Base-by-base conservation (phyloP, 2,888 invertebrate species). In the Athetis lepigone region DNA sequence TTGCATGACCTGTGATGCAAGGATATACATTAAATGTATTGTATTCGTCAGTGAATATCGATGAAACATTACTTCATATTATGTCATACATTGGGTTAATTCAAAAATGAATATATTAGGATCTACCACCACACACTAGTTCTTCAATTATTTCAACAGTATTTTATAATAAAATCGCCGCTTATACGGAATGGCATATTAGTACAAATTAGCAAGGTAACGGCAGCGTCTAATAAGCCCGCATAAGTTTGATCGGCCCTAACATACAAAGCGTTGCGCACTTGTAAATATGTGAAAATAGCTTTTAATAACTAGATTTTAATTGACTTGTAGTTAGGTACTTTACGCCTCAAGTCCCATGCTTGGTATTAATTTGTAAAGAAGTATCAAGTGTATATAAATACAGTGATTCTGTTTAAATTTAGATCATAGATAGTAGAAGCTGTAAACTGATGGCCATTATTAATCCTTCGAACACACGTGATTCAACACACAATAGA, bases 1-100 rank as follows among this genome's bases (percentile, higher is more conserved):
- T 80, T 90, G 92, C 92, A 91, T 91, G 91, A 72, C 70, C 59
- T 80, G 71, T 82, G 25, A 62, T 71, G 63, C 74, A 71, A 33
- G 63, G 33, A 42, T 45, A 19, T 56, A 66, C 29, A 64, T 69
- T 23, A 56, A 43, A 49, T 67, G 54, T 71, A 56, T 63, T 62
- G 43, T 39, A 49, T 60, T 73, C 62, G 59, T 64, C 54, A 56
- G 65, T 51, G 60, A 56, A 62, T 19, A 46, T 23, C 23, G 47
- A 29, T 37, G n/a, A 47, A 29, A 42, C 18, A 29, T 49, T 27
- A 61, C 42, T 13, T 1, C 21, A 36, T 25, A 42, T 36, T 58
- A 33, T 33, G 7, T 42, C 42, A 46, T 42, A n/a, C 70, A 47
- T 19, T 68, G 13, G 29, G 8, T 25, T 39, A n/a, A 23, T 2